These are phyloP conservation scores for Escarpia spicata DNA, from an alignment of 2,888 invertebrate species.

Conservation along the genomic window DNA sequence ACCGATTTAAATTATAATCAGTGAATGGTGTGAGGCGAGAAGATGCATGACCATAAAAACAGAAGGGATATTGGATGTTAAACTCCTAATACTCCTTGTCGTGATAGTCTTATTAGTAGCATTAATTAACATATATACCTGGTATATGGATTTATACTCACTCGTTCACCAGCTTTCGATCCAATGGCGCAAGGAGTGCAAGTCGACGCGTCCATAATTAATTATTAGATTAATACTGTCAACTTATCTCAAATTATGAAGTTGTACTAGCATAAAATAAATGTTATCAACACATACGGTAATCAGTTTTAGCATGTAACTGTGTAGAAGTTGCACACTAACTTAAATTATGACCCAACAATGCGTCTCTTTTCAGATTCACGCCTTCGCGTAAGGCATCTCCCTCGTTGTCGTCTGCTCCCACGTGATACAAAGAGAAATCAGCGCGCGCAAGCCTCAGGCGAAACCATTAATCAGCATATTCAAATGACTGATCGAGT, in stretches of 20 bases:
- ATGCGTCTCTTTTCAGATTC: neutral
- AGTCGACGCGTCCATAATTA: neutral
- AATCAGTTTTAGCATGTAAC: neutral
- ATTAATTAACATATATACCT: neutral
- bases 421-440: neutral
- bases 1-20: too few relatives aligned
- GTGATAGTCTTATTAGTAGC: too few relatives aligned
- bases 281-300: neutral
- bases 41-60: too few relatives aligned
- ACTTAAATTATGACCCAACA: neutral
- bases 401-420: neutral
- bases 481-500: neutral
- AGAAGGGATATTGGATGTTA: too few relatives aligned
- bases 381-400: neutral
- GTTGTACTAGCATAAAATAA: neutral
- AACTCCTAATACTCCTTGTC: too few relatives aligned
- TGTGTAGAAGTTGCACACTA: neutral
- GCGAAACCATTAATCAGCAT: neutral
- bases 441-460: neutral
- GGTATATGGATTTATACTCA: neutral
- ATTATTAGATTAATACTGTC: too few relatives aligned
- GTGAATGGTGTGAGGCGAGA: too few relatives aligned
- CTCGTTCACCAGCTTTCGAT: neutral
- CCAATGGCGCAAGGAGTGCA: neutral
- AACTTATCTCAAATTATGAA: neutral